Percentiles rank a stretch among this genome's conserved stretches.
phyloP scores from a whole-genome alignment of 2,113 vertebrate genomes.

The Cervus canadensis region DNA sequence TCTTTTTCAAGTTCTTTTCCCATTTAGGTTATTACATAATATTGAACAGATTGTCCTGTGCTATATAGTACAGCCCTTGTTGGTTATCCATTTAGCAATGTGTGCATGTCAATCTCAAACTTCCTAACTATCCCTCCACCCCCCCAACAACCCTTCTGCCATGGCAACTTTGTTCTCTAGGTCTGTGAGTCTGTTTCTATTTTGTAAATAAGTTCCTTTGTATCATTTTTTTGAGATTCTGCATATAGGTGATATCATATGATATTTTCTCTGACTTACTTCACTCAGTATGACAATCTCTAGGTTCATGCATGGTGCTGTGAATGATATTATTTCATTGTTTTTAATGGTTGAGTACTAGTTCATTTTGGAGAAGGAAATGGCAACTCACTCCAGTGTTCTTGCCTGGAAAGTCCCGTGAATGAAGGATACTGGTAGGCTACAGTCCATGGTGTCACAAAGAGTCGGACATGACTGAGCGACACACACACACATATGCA shows the following conservation, averaged over 20 bases:
- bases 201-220: not conserved
- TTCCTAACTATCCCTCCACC: not conserved
- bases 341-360: not conserved
- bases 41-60: not conserved
- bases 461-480: too few relatives aligned
- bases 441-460: too few relatives aligned
- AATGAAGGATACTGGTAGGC: too few relatives aligned
- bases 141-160: not conserved
- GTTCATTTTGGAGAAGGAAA: not conserved
- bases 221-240: not conserved
- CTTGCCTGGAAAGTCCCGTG: too few relatives aligned
- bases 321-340: not conserved
- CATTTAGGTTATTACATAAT: not conserved
- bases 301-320: not conserved
- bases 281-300: not conserved
- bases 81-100: not conserved
- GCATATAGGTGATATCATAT: not conserved
- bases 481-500: too few relatives aligned
- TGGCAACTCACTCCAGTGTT: too few relatives aligned
- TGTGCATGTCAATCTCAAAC: not conserved
- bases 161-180: not conserved
- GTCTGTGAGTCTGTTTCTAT: not conserved
- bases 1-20: not conserved
- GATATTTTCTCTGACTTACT: not conserved
- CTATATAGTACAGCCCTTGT: not conserved